Evolutionary conservation across 2,888 invertebrate genomes (phyloP), one percentile per base, ranked within the genome.

Genomic region (Dryobota labecula): DNA sequence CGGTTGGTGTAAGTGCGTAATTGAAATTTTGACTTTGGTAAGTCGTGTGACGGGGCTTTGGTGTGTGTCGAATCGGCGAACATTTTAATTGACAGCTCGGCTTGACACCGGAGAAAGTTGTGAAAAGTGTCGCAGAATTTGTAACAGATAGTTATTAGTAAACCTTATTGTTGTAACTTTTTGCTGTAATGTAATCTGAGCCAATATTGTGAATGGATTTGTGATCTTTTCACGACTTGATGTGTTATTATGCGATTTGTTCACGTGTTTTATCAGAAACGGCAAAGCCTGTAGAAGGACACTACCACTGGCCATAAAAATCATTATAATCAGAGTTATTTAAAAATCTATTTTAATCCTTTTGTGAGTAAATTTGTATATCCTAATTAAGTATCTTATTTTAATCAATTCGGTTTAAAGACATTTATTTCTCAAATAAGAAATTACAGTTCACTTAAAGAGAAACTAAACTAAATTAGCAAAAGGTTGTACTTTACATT

Each of bases 21-120:
- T 94, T 94, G 94, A 94, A 94, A 95, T 94, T 95, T 94, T 95
- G 95, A 95, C 95, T 95, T 94, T 88, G 82, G 86, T 92, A 94
- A 95, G 89, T 93, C 83, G 94, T 94, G 95, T 95, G 95, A 95
- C 94, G 94, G 93, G 94, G 94, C 91, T 87, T 88, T 85, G 78
- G 75, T 78, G 89, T 89, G 92, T 91, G 91, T 78, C 92, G 90
- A 94, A 94, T 93, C 84, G 81, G 61, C 62, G 84, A 86, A 90
- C 83, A 78, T 88, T 90, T 88, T 88, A 92, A 93, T 92, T 91
- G 91, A 87, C 84, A 88, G 78, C 92, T 87, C 93, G 91, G 92
- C 92, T 89, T 92, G 92, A 90, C 72, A 73, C 84, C 86, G 78
- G 70, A 75, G 88, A 85, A 86, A 85, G 84, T 84, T 75, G 74